Percentiles rank a stretch among this genome's conserved stretches.
Conservation (phyloP, 2,113 vertebrate genomes). For the Melanerpes formicivorus region DNA sequence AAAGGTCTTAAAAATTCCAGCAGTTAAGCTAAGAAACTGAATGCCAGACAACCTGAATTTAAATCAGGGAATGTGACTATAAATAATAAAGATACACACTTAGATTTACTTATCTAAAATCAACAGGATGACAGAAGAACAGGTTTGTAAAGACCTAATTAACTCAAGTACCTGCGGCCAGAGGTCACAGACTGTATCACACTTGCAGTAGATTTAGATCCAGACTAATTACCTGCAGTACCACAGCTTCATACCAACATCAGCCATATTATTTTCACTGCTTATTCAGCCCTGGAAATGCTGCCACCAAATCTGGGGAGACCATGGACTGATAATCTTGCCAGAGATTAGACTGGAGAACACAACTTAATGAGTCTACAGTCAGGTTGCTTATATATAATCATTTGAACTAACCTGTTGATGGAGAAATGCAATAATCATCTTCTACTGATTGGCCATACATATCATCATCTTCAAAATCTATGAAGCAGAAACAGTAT, state of each 20-base stretch:
- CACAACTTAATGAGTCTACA: neutral
- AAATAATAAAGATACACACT: neutral
- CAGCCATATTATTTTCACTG: neutral
- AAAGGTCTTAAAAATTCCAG: neutral
- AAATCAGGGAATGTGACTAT: neutral
- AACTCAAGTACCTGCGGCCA: neutral
- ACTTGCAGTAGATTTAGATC: neutral
- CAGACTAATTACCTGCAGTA: neutral
- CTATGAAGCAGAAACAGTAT: constrained; percentile 72
- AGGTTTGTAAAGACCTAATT: neutral
- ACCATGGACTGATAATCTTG: neutral
- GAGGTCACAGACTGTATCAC: neutral
- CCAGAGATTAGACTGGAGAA: neutral
- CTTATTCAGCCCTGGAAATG: neutral
- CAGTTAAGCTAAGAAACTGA: neutral
- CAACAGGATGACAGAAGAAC: neutral
- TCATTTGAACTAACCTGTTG: constrained; percentile 87
- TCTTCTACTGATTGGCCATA: constrained; percentile 98
- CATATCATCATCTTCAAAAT: constrained; percentile 96
- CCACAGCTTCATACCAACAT: neutral
- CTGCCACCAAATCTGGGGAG: neutral
- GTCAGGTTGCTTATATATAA: neutral
- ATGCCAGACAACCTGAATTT: neutral
- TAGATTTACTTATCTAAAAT: neutral
- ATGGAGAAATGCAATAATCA: constrained; percentile 97